Conservation (phyloP, 2,888 invertebrate genomes). For the Octodonta nipae region DNA sequence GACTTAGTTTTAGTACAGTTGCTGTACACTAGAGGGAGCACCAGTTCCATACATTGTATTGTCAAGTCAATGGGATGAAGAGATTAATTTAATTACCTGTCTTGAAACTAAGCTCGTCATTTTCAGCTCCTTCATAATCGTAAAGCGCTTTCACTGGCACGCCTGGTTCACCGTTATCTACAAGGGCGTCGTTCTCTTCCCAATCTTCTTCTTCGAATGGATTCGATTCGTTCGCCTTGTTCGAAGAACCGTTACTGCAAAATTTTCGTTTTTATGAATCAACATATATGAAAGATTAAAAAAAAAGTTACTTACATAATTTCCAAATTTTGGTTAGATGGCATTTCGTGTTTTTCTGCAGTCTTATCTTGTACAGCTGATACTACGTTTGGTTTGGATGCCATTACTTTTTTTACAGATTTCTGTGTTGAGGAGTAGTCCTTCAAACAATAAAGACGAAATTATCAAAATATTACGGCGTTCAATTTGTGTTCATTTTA, state of each 20-base stretch:
- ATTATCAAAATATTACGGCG: too few relatives aligned
- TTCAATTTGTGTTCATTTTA: too few relatives aligned
- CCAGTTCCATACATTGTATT: too few relatives aligned
- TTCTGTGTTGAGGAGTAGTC: conserved; percentile 48
- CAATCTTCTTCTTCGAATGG: conserved; percentile 76
- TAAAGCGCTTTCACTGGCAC: conserved; percentile 89
- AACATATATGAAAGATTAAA: too few relatives aligned
- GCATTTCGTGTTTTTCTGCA: conserved; percentile 28
- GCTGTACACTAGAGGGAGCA: too few relatives aligned
- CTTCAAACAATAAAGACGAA: too few relatives aligned
- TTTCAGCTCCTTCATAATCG: conserved; percentile 93
- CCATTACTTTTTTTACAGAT: conserved; percentile 35
- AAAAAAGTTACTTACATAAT: conserved; percentile 44
- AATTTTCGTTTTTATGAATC: conserved; percentile 3
- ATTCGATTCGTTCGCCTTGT: conserved; percentile 48
- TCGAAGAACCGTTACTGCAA: conserved; percentile 46
- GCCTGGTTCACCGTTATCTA: conserved; percentile 87
- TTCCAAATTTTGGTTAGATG: conserved; percentile 44
- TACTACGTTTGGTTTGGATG: conserved; percentile 21
- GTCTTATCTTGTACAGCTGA: conserved; percentile 16
- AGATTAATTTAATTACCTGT: conserved; percentile 80
- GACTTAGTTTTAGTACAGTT: too few relatives aligned
- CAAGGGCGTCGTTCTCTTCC: conserved; percentile 69
- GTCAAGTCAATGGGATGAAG: too few relatives aligned
- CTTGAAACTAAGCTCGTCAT: conserved; percentile 91